Conservation (phyloP, 2,888 invertebrate species). For the Seira musarum region DNA sequence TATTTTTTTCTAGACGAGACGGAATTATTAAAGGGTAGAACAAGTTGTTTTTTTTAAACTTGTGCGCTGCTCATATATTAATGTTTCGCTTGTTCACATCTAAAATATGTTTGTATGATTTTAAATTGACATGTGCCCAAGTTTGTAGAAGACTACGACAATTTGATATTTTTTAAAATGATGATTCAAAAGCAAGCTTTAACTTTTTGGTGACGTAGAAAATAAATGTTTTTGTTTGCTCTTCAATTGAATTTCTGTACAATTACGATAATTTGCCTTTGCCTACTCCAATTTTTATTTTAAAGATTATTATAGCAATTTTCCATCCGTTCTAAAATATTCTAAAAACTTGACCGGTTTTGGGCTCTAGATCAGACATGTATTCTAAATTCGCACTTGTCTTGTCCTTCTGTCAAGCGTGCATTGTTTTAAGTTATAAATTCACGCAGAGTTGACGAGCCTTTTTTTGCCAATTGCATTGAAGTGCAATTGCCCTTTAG, state of each 20-base stretch:
- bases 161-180: neutral
- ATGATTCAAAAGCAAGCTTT: neutral
- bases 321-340: neutral
- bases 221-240: neutral
- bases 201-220: neutral
- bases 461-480: no score
- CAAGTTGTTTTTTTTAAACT: neutral
- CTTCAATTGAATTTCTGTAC: neutral
- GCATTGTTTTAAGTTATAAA: neutral
- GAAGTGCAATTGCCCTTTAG: slow-evolving; percentile 1
- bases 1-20: neutral
- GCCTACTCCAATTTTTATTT: no score
- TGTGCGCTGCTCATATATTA: neutral
- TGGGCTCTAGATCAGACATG: neutral
- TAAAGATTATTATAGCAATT: neutral
- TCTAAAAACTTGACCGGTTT: neutral
- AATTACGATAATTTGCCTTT: no score
- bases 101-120: neutral
- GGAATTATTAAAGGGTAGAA: neutral
- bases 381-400: neutral
- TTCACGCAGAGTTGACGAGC: neutral
- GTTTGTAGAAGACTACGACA: neutral
- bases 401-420: neutral
- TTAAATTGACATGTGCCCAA: neutral
- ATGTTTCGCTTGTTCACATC: neutral